These are phyloP conservation scores for Mormyrus lacerda DNA, from an alignment of 2,113 vertebrate genomes.

Conservation along the genomic window DNA sequence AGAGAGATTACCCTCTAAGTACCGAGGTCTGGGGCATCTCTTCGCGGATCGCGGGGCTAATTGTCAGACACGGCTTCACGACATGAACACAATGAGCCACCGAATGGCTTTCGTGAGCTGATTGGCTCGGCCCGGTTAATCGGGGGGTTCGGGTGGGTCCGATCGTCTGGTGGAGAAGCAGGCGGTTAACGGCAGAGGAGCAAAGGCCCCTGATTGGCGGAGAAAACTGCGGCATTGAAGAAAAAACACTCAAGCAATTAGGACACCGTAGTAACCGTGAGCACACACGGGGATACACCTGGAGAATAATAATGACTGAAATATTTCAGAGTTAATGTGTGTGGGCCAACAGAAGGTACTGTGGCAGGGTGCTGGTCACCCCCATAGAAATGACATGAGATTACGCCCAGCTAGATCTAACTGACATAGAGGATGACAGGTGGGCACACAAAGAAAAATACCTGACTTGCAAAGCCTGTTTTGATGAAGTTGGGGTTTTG, in stretches of 20 bases:
- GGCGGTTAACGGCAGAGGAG: background rate
- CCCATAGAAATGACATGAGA: background rate
- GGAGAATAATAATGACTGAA: background rate
- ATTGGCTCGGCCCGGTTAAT: constrained; percentile 23
- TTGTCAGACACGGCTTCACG: constrained; percentile 25
- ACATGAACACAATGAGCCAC: constrained; percentile 34
- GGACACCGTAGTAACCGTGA: background rate
- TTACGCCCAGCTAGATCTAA: background rate
- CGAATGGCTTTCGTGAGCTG: constrained; percentile 19
- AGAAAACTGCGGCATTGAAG: background rate
- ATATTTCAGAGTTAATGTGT: background rate
- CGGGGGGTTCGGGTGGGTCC: constrained; percentile 30
- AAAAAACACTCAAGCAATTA: background rate
- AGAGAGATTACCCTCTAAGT: constrained; percentile 30
- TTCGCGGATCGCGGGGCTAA: constrained; percentile 26
- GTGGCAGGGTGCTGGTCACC: background rate
- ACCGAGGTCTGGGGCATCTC: constrained; percentile 16
- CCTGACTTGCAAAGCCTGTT: background rate
- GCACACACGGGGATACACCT: background rate
- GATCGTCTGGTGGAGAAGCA: background rate
- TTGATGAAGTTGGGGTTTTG: background rate
- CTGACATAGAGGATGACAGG: background rate
- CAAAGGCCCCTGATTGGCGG: too few species aligned
- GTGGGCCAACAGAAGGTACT: background rate
- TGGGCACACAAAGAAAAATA: background rate